Evolutionary conservation across 2,113 vertebrate genomes (phyloP), one percentile per base, ranked within the genome.

Genomic region (Tychaedon coryphoeus): DNA sequence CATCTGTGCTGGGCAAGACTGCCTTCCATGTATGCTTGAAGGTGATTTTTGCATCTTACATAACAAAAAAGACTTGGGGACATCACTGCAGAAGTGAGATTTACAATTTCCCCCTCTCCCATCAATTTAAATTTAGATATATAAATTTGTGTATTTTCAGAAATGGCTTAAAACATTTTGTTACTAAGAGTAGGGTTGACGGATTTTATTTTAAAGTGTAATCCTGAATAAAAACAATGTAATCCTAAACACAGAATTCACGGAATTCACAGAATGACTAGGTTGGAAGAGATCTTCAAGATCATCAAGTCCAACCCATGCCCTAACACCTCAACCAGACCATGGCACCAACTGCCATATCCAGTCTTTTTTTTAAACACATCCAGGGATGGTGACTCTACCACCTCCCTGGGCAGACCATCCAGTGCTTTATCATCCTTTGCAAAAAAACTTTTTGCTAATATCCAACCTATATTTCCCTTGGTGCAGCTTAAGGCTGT

Each of bases 11-110:
- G 54, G 64, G 33, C 25, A 93, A 26, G 60, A 13, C 17, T 80
- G 61, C 33, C 23, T 95, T 77, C 64, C 14, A 8, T 33, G n/a
- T 18, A 13, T 4, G 2, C n/a, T 42, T 5, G 26, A 74, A 42
- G 34, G 38, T 38, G 38, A 48, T 77, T 84, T 80, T 73, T 61
- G 28, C 51, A 54, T 69, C 36, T 64, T 76, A 65, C 5, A 48
- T 17, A 57, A n/a, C 19, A 75, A 76, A 45, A 28, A 90, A 2
- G 36, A 67, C 14, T 50, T 80, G 71, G 72, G n/a, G n/a, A 84
- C 19, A n/a, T 75, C 22, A 45, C 36, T 84, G 48, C 65, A 69
- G n/a, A 92, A 93, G n/a, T 48, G 10, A 47, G 47, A 90, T 90
- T 73, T 92, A 61, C 22, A 54, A 19, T 45, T 50, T 4, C 4